A percentile compares a stretch with the other conserved stretches of the same genome.
These are phyloP conservation scores for Ferdinandea cuprea DNA, from an alignment of 2,888 invertebrate species.

Conservation along the genomic window DNA sequence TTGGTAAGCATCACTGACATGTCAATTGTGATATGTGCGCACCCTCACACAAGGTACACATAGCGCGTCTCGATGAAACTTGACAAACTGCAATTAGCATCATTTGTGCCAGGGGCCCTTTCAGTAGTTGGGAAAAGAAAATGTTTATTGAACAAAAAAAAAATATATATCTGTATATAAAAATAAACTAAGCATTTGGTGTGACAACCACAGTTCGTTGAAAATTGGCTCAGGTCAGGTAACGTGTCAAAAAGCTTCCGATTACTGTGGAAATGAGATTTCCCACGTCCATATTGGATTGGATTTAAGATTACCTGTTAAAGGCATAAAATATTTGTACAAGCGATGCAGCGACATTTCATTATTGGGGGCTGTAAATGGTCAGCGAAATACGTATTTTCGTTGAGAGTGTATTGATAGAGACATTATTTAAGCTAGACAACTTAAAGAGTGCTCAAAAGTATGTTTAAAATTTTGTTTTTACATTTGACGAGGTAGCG, in stretches of 20 bases:
- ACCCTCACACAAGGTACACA: constrained; percentile 39
- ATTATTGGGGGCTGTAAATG: too few relatives aligned
- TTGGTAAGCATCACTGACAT: constrained; percentile 13
- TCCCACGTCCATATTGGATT: constrained; percentile 24
- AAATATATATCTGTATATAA: neutral
- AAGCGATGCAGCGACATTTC: neutral
- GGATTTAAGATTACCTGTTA: neutral
- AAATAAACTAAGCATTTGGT: constrained; percentile 20
- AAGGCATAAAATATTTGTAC: neutral
- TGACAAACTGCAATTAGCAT: constrained; percentile 73
- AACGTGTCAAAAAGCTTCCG: constrained; percentile 9
- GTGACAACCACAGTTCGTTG: neutral
- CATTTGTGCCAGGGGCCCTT: constrained; percentile 58
- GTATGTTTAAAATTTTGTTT: too few relatives aligned
- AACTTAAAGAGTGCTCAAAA: too few relatives aligned
- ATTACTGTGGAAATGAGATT: neutral
- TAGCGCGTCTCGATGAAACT: constrained; percentile 58
- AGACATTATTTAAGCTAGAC: too few relatives aligned
- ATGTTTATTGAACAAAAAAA: constrained; percentile 1
- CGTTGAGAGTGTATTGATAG: too few relatives aligned
- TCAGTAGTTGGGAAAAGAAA: constrained; percentile 40
- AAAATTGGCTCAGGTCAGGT: constrained; percentile 18
- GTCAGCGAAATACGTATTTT: too few relatives aligned
- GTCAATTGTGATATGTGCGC: constrained; percentile 36
- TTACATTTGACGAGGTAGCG: too few relatives aligned